These are phyloP conservation scores for Gastrophryne carolinensis DNA, from an alignment of 2,797 vertebrate species.

Conservation along the genomic window DNA sequence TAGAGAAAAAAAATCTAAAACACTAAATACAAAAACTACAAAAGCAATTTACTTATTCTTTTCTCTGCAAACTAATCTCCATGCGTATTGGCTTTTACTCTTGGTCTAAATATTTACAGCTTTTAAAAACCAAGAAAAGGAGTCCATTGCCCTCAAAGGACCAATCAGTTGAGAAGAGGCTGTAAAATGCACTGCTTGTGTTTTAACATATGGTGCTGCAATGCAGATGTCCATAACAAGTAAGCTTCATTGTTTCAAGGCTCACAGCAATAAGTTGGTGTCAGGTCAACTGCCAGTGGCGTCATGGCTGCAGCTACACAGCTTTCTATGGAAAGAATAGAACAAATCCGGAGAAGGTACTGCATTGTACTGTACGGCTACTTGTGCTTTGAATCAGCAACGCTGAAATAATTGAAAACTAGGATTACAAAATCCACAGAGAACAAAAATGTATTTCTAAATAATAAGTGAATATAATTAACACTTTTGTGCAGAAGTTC, in stretches of 20 bases:
- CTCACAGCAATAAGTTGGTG: neutral
- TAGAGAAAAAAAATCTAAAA: too few species aligned
- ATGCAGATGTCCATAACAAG: constrained; percentile 29
- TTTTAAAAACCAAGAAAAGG: neutral
- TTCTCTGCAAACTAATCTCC: neutral
- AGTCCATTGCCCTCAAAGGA: constrained; percentile 11
- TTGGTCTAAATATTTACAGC: neutral
- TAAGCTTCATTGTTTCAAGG: neutral
- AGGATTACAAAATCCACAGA: too few species aligned
- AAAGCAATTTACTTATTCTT: too few species aligned
- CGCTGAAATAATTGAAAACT: too few species aligned
- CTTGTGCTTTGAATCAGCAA: too few species aligned
- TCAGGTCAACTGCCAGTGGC: neutral
- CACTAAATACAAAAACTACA: too few species aligned
- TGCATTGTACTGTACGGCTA: neutral
- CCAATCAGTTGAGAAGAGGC: constrained; percentile 8
- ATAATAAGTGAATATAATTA: too few species aligned
- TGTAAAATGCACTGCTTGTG: constrained; percentile 5
- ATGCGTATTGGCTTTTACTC: neutral
- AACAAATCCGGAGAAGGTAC: neutral
- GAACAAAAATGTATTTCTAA: too few species aligned
- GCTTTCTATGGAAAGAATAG: neutral
- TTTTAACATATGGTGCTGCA: constrained; percentile 19
- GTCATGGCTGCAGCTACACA: neutral
- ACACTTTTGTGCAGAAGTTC: too few species aligned